Conservation (phyloP, 2,113 vertebrate species). For the Sceloporus undulatus region DNA sequence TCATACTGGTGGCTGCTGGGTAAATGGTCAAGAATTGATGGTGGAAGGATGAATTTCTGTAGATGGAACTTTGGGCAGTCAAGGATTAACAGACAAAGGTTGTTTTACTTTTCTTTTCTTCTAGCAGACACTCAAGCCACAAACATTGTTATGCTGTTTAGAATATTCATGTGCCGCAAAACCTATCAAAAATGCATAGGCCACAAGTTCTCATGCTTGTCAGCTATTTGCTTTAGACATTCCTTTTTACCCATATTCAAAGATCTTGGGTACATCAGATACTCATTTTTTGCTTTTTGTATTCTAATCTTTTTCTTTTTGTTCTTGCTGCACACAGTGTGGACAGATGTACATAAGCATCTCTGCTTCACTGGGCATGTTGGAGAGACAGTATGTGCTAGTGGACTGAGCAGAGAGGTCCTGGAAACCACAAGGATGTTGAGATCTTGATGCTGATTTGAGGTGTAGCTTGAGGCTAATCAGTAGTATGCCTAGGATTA, state of each 20-base stretch:
- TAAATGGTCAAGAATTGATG: slow-evolving; percentile 4
- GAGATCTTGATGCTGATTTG: background rate
- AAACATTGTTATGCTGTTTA: background rate
- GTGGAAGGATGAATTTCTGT: slow-evolving; percentile 6
- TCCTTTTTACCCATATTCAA: rapidly evolving
- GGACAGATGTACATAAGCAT: background rate
- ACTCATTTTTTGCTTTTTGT: background rate
- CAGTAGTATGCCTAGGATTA: rapidly evolving
- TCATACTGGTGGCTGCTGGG: slow-evolving; percentile 21
- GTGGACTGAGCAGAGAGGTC: rapidly evolving
- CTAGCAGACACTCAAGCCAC: background rate
- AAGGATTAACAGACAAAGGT: background rate
- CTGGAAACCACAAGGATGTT: background rate
- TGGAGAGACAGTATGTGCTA: slow-evolving; percentile 24
- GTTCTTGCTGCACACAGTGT: background rate
- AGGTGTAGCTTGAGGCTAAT: slow-evolving; percentile 11
- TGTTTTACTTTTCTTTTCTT: slow-evolving; percentile 14
- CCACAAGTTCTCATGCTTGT: rapidly evolving
- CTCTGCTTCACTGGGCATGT: rapidly evolving
- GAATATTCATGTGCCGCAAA: slow-evolving; percentile 20
- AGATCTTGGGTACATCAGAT: background rate
- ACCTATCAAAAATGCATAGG: background rate
- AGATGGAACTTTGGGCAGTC: background rate
- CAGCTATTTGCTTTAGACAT: background rate
- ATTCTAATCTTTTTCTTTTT: slow-evolving; percentile 20